Evolutionary conservation across 1,140 invertebrate species (phyloP).

Genomic region (Watersipora subatra): DNA sequence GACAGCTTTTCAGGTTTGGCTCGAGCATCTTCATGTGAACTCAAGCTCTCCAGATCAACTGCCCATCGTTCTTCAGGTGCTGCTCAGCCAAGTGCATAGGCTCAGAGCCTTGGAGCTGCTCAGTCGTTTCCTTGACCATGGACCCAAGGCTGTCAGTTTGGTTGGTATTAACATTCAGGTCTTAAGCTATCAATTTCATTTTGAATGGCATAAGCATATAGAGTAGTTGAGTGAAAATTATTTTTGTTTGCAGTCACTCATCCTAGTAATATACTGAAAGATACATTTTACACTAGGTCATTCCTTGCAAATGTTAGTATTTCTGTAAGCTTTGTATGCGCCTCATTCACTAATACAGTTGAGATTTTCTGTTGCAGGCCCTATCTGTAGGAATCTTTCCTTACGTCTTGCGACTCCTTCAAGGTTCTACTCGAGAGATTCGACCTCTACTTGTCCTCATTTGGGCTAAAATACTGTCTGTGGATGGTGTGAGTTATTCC

Average conservation of each 20-base stretch:
- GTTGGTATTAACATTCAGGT: constrained; percentile 20
- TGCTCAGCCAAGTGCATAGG: constrained; percentile 90
- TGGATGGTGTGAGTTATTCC: constrained; percentile 71
- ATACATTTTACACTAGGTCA: neutral
- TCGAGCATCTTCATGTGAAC: constrained; percentile 62
- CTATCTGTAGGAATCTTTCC: constrained; percentile 96
- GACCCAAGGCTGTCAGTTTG: constrained; percentile 89
- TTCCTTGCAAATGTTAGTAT: too few relatives aligned
- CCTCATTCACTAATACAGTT: too few relatives aligned
- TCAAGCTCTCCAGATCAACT: constrained; percentile 82
- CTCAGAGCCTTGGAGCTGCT: constrained; percentile 83
- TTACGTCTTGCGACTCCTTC: constrained; percentile 88
- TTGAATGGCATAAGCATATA: too few relatives aligned
- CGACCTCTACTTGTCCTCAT: constrained; percentile 87
- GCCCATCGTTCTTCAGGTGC: constrained; percentile 84
- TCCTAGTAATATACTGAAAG: too few relatives aligned
- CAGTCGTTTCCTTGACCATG: constrained; percentile 87
- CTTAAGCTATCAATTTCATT: neutral
- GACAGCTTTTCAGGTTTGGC: constrained; percentile 93
- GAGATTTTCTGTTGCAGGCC: too few relatives aligned
- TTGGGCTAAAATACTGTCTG: constrained; percentile 96
- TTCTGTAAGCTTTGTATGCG: too few relatives aligned
- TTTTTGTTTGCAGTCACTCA: too few relatives aligned
- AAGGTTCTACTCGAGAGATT: constrained; percentile 80
- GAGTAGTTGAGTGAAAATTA: too few relatives aligned